These are phyloP conservation scores for Acanthoscelides obtectus DNA, from an alignment of 2,888 invertebrate species.

Conservation along the genomic window DNA sequence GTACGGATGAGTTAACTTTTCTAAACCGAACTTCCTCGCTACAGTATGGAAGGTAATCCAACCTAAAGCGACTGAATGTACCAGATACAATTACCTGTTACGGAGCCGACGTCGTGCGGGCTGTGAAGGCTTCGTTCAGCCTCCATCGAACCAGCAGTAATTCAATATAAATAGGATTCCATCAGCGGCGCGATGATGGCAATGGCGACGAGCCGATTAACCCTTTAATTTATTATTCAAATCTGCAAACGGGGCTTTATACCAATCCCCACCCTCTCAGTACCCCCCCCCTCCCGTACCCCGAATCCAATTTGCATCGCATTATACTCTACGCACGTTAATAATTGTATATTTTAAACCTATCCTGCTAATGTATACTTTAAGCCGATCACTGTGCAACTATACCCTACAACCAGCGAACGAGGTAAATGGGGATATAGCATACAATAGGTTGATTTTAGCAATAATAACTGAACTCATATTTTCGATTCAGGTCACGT, in stretches of 20 bases:
- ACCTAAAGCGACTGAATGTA: too few relatives aligned
- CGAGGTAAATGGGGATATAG: not conserved
- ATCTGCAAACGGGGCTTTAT: constrained; percentile 28
- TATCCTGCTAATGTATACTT: not conserved
- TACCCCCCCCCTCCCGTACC: constrained; percentile 9
- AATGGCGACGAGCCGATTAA: constrained; percentile 26
- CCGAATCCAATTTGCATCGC: constrained; percentile 31
- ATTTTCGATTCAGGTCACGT: too few relatives aligned
- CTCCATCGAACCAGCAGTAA: constrained; percentile 21
- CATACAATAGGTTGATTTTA: not conserved
- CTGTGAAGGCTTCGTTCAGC: not conserved
- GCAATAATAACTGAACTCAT: too few relatives aligned
- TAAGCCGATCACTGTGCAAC: not conserved
- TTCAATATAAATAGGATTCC: constrained; percentile 28
- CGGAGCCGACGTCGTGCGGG: not conserved
- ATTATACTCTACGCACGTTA: constrained; percentile 29
- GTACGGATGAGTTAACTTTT: too few relatives aligned
- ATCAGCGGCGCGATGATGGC: constrained; percentile 23
- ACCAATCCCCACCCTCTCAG: constrained; percentile 16
- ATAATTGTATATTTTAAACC: constrained; percentile 33
- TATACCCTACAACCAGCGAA: not conserved
- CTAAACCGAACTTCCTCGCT: too few relatives aligned
- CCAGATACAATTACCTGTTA: not conserved
- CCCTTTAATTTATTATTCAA: constrained; percentile 35
- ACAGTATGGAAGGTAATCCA: too few relatives aligned